These are phyloP conservation scores for Theodoxus fluviatilis DNA, from an alignment of 2,888 invertebrate genomes.

Conservation along the genomic window DNA sequence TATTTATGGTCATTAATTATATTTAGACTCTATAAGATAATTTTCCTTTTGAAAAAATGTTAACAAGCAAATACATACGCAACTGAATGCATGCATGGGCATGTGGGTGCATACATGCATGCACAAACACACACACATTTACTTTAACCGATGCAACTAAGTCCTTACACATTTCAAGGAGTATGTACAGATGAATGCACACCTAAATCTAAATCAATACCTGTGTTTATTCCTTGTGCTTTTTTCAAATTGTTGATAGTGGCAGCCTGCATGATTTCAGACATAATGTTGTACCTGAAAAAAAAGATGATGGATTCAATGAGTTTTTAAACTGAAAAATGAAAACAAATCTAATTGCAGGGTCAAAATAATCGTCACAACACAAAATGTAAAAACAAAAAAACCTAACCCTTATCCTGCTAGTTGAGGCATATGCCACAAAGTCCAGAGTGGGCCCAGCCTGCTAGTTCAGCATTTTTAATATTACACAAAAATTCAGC, in stretches of 20 bases:
- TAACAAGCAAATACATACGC: too few species aligned
- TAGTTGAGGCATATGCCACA: too few species aligned
- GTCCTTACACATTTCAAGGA: neutral
- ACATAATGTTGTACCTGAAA: slow-evolving; percentile 82
- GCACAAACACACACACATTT: too few species aligned
- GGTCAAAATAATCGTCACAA: neutral
- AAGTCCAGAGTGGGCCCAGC: too few species aligned
- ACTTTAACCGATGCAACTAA: neutral
- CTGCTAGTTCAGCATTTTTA: neutral
- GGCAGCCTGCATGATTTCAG: slow-evolving; percentile 92
- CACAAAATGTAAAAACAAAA: neutral
- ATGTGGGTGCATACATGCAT: too few species aligned
- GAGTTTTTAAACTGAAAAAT: neutral
- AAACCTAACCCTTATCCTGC: neutral
- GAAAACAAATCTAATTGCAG: neutral
- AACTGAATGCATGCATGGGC: too few species aligned
- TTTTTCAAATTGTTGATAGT: slow-evolving; percentile 88
- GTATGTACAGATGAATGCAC: too few species aligned
- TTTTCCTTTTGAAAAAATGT: too few species aligned
- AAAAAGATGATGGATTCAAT: too few species aligned
- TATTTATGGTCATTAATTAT: too few species aligned
- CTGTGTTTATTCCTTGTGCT: slow-evolving; percentile 73
- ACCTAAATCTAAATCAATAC: slow-evolving; percentile 31
- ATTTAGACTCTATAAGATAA: too few species aligned
- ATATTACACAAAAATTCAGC: neutral